Percentiles rank a stretch among this genome's conserved stretches.
These are phyloP conservation scores for Hermetia illucens DNA, from an alignment of 1,140 invertebrate species.

Conservation along the genomic window DNA sequence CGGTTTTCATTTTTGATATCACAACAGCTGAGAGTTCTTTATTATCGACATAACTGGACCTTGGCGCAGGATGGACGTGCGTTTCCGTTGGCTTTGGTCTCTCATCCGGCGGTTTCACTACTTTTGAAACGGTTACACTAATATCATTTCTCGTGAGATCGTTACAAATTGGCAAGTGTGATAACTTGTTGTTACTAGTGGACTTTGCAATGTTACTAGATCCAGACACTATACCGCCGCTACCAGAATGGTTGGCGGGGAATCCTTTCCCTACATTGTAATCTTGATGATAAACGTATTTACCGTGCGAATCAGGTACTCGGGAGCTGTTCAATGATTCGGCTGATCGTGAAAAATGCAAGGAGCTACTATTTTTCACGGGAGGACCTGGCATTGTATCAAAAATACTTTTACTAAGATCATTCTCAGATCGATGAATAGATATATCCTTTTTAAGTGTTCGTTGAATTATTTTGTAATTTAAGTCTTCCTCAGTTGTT, in stretches of 20 bases:
- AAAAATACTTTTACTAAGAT: conserved; percentile 2
- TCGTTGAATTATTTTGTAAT: conserved; percentile 27
- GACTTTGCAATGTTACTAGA: too few relatives aligned
- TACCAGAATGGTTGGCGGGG: too few relatives aligned
- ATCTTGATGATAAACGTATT: background rate
- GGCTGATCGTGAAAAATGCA: background rate
- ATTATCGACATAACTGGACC: too few relatives aligned
- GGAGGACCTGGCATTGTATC: background rate
- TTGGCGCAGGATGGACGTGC: background rate
- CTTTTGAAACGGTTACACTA: background rate
- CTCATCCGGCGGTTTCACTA: background rate
- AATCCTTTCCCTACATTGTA: background rate
- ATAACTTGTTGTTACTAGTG: too few relatives aligned
- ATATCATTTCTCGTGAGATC: background rate
- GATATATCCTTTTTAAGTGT: conserved; percentile 14
- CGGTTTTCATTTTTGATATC: too few relatives aligned
- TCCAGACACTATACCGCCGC: too few relatives aligned
- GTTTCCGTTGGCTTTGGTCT: background rate
- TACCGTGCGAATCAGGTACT: background rate
- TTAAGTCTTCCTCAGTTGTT: conserved; percentile 23
- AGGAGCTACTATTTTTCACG: background rate
- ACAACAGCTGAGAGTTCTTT: background rate
- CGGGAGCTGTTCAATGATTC: background rate
- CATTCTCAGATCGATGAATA: background rate
- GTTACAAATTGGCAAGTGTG: background rate